phyloP scores from a whole-genome alignment of 2,888 invertebrate genomes.

The Ennomos quercinarius region DNA sequence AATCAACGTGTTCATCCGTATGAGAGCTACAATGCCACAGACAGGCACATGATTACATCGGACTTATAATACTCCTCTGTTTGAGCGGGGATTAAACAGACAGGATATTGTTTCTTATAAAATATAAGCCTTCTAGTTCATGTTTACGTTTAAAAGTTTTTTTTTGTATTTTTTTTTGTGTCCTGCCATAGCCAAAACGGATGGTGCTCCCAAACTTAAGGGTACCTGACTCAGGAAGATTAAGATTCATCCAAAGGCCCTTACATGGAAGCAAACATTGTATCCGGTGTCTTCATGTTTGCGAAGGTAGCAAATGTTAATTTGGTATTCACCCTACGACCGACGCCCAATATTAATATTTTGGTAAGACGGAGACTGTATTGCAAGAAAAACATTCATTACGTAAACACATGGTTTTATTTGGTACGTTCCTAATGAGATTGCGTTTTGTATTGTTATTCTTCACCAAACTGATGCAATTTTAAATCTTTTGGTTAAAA shows the following conservation, averaged over 20 bases:
- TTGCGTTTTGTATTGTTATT: background rate
- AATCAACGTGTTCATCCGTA: too few species aligned
- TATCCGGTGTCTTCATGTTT: slow-evolving; percentile 83
- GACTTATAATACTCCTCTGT: too few species aligned
- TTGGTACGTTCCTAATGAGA: slow-evolving; percentile 12
- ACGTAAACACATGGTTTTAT: slow-evolving; percentile 37
- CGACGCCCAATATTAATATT: slow-evolving; percentile 78
- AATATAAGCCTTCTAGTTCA: too few species aligned
- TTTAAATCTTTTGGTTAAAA: too few species aligned
- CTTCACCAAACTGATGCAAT: background rate
- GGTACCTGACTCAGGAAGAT: slow-evolving; percentile 65
- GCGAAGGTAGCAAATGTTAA: slow-evolving; percentile 83
- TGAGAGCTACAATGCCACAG: too few species aligned
- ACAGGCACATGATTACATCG: too few species aligned
- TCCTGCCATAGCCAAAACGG: background rate
- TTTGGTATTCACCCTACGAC: slow-evolving; percentile 81
- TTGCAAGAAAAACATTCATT: slow-evolving; percentile 60
- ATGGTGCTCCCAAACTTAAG: slow-evolving; percentile 11
- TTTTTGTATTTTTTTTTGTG: too few species aligned
- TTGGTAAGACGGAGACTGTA: slow-evolving; percentile 52
- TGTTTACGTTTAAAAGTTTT: too few species aligned
- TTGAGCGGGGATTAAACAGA: too few species aligned
- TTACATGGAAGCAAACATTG: slow-evolving; percentile 83
- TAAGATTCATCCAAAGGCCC: slow-evolving; percentile 83
- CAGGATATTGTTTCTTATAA: too few species aligned